Evolutionary conservation across 2,888 invertebrate genomes (phyloP), one percentile per base, ranked within the genome.

Genomic region (Heliconius ethilla): DNA sequence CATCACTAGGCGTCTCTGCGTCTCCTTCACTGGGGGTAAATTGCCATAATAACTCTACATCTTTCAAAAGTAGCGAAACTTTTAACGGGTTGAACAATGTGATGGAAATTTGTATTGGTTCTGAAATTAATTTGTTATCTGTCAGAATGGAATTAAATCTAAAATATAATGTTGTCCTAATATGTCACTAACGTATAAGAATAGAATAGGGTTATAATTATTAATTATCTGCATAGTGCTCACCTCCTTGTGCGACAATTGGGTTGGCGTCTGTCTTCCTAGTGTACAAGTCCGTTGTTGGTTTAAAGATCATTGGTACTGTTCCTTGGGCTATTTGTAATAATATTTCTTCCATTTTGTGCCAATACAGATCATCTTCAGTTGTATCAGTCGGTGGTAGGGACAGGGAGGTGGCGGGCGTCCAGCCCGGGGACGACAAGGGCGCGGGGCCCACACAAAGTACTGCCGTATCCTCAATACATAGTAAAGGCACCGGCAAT

Each of bases 81-180:
- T 97, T 96, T 75, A 98, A 90, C 0, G 97, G 97, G 91, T 98
- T 98, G 82, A 95, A 95, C 81, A 99, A 93, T 75, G 96, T 95
- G 40, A 98, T 94, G 65, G 96, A 96, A 76, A 98, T 95, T 89
- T 97, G 96, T 76, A 98, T 96, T 0, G 97, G 97, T 89, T 99
- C 98, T 96, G 90, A 74, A 91, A 88, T 90, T n/a, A 59, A 59
- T 2, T 51, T 51, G 18, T 51, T 51, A 51, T 51, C 5, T 7
- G 18, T 51, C 22, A 51, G 18, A 6, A 51, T 51, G 51, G 18
- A 51, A 51, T 18, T 6, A 18, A 51, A 51, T 51, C 7, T 51
- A 22, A 51, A 51, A 51, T 51, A 51, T 22, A 51, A 22, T 51
- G 6, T 51, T 1, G 18, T 51, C 6, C 18, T 51, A 51, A 7